A percentile compares a stretch with the other conserved stretches of the same genome.
Evolutionary conservation across 2,797 vertebrate species (phyloP).

Genomic region (Epinephelus coioides): DNA sequence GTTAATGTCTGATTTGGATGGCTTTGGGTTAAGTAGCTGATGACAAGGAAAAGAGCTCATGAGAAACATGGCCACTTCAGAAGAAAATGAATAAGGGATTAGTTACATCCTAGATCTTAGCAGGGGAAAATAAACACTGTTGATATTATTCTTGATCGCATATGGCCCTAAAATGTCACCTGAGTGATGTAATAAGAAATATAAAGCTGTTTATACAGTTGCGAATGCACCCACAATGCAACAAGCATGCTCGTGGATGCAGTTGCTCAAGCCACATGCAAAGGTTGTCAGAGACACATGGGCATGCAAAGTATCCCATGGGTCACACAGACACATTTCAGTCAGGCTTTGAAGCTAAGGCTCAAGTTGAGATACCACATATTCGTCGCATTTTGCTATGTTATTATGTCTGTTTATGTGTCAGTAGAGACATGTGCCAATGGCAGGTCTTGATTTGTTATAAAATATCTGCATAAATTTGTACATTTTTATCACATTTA

Average conservation of each 20-base stretch:
- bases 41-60: background rate
- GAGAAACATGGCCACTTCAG: slow-evolving; percentile 11
- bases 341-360: background rate
- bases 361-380: background rate
- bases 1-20: background rate
- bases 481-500: background rate
- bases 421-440: background rate
- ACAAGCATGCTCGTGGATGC: background rate
- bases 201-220: background rate
- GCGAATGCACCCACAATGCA: slow-evolving; percentile 9
- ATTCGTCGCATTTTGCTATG: background rate
- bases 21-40: slow-evolving; percentile 24
- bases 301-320: slow-evolving; percentile 3
- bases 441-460: background rate
- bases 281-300: background rate
- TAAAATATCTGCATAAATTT: background rate
- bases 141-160: background rate
- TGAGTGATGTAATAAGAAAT: slow-evolving; percentile 2
- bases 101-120: background rate
- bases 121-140: background rate
- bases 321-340: background rate
- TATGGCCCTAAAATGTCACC: background rate
- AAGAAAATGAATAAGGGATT: background rate
- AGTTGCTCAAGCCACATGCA: slow-evolving; percentile 8
- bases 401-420: slow-evolving; percentile 2